Conservation (phyloP, 2,797 vertebrate species). For the Trichosurus vulpecula region DNA sequence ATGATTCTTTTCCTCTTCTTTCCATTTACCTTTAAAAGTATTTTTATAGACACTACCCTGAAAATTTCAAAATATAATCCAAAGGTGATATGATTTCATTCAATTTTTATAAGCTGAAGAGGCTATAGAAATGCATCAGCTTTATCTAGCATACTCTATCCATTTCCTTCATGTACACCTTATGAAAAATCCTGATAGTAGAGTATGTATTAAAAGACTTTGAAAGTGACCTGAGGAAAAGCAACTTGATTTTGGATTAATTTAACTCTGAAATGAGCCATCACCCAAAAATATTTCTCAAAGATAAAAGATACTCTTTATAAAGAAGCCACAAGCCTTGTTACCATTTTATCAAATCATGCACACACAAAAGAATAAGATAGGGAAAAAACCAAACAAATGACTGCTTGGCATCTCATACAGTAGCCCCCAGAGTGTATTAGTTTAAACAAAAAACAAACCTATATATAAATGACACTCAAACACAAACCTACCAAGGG, state of each 20-base stretch:
- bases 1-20: slow-evolving; percentile 61
- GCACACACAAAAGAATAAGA: background rate
- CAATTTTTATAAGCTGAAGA: slow-evolving; percentile 43
- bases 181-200: slow-evolving; percentile 40
- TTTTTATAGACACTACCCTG: slow-evolving; percentile 53
- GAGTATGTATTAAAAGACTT: slow-evolving; percentile 31
- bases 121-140: slow-evolving; percentile 52
- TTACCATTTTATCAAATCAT: slow-evolving; percentile 34
- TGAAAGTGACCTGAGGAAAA: slow-evolving; percentile 60
- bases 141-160: slow-evolving; percentile 52
- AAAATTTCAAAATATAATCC: slow-evolving; percentile 70
- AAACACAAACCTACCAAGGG: slow-evolving; percentile 11
- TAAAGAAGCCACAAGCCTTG: slow-evolving; percentile 42
- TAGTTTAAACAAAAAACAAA: slow-evolving; percentile 44
- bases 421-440: background rate
- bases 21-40: slow-evolving; percentile 59
- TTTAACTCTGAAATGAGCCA: slow-evolving; percentile 48
- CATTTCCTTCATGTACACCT: slow-evolving; percentile 44
- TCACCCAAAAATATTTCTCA: slow-evolving; percentile 45
- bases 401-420: background rate
- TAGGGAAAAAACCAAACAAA: background rate
- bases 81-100: slow-evolving; percentile 61
- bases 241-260: slow-evolving; percentile 54
- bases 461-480: background rate
- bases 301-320: slow-evolving; percentile 42